phyloP scores from a whole-genome alignment of 2,888 invertebrate genomes.

The Fabriciana adippe region DNA sequence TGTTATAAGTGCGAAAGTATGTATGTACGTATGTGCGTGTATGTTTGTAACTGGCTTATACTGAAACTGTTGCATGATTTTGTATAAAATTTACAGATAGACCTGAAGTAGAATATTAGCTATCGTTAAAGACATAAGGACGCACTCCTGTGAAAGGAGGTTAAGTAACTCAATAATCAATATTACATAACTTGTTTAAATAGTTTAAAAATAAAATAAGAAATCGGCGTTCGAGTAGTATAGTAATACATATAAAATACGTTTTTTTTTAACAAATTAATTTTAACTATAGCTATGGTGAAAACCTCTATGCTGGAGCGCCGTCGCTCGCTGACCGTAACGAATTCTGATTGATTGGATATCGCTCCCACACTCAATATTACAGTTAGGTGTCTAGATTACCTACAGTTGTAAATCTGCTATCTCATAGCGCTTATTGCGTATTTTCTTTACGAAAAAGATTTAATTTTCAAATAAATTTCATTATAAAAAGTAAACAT shows the following conservation, averaged over 20 bases:
- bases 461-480: background rate
- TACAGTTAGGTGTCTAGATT: constrained; percentile 16
- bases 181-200: no score
- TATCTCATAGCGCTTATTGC: constrained; percentile 12
- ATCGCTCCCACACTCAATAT: constrained; percentile 36
- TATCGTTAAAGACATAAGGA: no score
- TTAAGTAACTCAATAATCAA: no score
- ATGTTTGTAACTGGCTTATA: no score
- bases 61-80: no score
- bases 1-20: no score
- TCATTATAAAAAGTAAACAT: background rate
- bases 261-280: constrained; percentile 4
- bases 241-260: constrained; percentile 8
- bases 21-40: no score
- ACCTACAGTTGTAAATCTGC: constrained; percentile 15
- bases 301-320: constrained; percentile 18
- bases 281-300: background rate
- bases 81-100: no score
- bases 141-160: no score
- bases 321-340: constrained; percentile 50
- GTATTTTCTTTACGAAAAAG: constrained; percentile 1
- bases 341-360: constrained; percentile 66
- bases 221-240: background rate
- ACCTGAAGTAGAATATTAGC: no score
- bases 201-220: no score